phyloP scores from a whole-genome alignment of 2,888 invertebrate species.

The Eilema sororculum region DNA sequence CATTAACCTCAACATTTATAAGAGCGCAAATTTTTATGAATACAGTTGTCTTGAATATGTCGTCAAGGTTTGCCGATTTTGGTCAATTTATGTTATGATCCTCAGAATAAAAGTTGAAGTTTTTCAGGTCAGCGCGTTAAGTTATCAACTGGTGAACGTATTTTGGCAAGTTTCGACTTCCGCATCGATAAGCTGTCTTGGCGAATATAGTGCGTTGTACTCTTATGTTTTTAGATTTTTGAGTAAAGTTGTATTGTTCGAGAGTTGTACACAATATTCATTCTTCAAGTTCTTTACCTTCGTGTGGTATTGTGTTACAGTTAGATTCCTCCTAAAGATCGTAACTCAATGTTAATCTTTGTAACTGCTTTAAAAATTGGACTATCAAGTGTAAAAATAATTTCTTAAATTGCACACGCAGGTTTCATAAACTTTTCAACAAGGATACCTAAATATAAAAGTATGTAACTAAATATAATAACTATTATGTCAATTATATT shows the following conservation, averaged over 20 bases:
- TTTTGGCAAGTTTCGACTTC: constrained; percentile 36
- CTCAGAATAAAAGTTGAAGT: constrained; percentile 18
- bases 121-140: constrained; percentile 38
- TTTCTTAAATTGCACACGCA: too few relatives aligned
- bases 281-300: too few relatives aligned
- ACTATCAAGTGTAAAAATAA: too few relatives aligned
- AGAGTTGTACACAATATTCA: neutral
- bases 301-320: too few relatives aligned
- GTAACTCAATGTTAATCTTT: too few relatives aligned
- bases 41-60: constrained; percentile 27
- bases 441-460: too few relatives aligned
- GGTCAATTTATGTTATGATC: constrained; percentile 26
- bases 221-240: constrained; percentile 33
- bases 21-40: neutral
- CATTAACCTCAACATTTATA: constrained; percentile 24
- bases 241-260: constrained; percentile 20
- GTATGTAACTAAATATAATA: too few relatives aligned
- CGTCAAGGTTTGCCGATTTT: constrained; percentile 21
- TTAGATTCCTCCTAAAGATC: too few relatives aligned
- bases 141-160: constrained; percentile 36
- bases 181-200: constrained; percentile 35
- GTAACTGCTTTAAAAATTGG: too few relatives aligned
- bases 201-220: constrained; percentile 4
- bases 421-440: too few relatives aligned
- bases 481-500: too few relatives aligned